These are phyloP conservation scores for Gerris buenoi DNA, from an alignment of 1,140 invertebrate species.

Conservation along the genomic window DNA sequence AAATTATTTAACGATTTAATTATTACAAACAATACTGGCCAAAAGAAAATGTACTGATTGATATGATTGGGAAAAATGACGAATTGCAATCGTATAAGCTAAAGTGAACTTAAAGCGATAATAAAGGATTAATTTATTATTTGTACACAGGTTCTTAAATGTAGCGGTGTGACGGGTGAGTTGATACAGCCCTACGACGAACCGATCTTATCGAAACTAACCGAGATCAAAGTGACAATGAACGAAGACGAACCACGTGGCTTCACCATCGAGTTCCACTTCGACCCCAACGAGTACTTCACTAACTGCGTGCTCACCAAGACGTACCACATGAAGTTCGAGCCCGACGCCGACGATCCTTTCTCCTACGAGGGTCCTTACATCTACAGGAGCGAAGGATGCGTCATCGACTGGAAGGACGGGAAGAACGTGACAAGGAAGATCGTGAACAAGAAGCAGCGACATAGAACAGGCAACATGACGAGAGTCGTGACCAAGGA, in stretches of 20 bases:
- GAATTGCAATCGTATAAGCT: too few species aligned
- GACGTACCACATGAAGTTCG: constrained; percentile 85
- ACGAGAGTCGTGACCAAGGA: constrained; percentile 72
- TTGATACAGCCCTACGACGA: constrained; percentile 91
- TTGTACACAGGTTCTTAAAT: constrained; percentile 94
- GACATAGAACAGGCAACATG: too few species aligned
- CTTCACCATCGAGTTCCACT: constrained; percentile 89
- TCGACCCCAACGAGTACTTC: constrained; percentile 90
- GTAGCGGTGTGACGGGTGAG: constrained; percentile 74
- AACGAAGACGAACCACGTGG: constrained; percentile 55
- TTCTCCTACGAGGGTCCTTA: constrained; percentile 96
- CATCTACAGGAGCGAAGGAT: constrained; percentile 85
- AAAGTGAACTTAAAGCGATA: too few species aligned
- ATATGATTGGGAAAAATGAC: too few species aligned
- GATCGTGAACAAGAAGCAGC: constrained; percentile 82
- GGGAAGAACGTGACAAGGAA: constrained; percentile 94
- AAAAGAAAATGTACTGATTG: too few species aligned
- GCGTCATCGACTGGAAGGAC: constrained; percentile 83
- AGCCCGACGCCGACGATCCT: constrained; percentile 76
- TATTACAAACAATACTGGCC: too few species aligned
- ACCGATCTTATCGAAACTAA: constrained; percentile 79
- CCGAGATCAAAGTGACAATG: constrained; percentile 74
- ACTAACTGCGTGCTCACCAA: constrained; percentile 85
- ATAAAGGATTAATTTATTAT: constrained; percentile 85
- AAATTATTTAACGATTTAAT: too few species aligned